Evolutionary conservation across 1,140 invertebrate species (phyloP).

Genomic region (Listronotus oregonensis): DNA sequence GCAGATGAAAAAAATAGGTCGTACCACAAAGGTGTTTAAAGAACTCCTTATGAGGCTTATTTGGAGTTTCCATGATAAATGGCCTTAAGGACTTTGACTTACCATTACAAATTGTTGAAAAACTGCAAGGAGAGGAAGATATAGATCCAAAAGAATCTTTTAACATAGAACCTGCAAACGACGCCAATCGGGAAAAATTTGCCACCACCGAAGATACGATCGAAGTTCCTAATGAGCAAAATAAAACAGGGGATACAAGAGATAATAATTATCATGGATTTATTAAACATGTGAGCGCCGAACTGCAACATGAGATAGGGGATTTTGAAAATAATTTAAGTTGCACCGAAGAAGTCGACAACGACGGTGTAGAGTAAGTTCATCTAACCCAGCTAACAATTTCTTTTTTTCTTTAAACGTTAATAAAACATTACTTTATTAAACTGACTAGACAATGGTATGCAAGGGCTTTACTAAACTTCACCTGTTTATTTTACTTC

Average conservation of each 20-base stretch:
- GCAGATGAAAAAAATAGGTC: constrained; percentile 49
- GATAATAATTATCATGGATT: background rate
- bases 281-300: background rate
- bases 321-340: constrained; percentile 12
- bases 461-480: background rate
- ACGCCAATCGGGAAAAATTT: background rate
- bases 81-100: constrained; percentile 8
- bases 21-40: constrained; percentile 7
- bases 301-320: too few relatives aligned
- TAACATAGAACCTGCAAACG: background rate
- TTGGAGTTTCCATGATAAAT: constrained; percentile 2
- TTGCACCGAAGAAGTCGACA: background rate
- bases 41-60: constrained; percentile 9
- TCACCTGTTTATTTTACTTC: background rate
- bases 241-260: background rate
- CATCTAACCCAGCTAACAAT: too few relatives aligned
- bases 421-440: too few relatives aligned
- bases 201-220: too few relatives aligned
- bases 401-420: too few relatives aligned
- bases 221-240: too few relatives aligned
- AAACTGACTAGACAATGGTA: too few relatives aligned
- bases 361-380: too few relatives aligned
- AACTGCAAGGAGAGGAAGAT: constrained; percentile 2
- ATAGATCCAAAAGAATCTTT: background rate
- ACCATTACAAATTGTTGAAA: constrained; percentile 9